phyloP scores from a whole-genome alignment of 2,797 vertebrate species.

The Onychomys leucogaster region DNA sequence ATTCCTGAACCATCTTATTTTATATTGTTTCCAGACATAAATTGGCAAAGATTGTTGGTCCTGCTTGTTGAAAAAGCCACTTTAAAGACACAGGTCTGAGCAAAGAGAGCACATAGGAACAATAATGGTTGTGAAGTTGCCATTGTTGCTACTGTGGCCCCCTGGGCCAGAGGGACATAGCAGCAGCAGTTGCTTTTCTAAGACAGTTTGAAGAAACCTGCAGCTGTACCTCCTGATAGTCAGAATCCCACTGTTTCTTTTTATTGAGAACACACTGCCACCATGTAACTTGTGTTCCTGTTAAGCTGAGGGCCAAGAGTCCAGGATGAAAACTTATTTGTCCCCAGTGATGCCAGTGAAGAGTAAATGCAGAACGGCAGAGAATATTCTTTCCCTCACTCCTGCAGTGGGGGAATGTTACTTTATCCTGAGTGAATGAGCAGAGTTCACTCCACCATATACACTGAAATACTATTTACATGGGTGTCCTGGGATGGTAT shows the following conservation, averaged over 20 bases:
- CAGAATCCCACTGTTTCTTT: background rate
- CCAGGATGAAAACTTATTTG: background rate
- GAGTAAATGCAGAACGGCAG: background rate
- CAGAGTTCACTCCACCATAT: background rate
- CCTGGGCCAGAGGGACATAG: background rate
- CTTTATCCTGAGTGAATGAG: background rate
- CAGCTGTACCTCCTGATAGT: background rate
- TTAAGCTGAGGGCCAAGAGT: background rate
- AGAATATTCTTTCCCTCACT: background rate
- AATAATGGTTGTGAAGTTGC: background rate
- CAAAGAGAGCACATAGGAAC: background rate
- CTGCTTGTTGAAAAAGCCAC: background rate
- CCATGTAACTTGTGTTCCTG: background rate
- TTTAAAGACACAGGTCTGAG: background rate
- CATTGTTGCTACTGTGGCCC: background rate
- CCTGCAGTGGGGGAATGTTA: background rate
- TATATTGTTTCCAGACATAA: background rate
- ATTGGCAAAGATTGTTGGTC: background rate
- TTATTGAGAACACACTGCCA: background rate
- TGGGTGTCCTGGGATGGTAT: background rate
- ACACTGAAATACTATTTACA: background rate
- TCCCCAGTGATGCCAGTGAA: background rate
- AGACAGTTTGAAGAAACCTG: background rate
- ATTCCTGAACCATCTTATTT: background rate
- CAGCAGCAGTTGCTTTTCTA: background rate